phyloP scores from a whole-genome alignment of 2,888 invertebrate genomes.

The Pasiphila rectangulata region DNA sequence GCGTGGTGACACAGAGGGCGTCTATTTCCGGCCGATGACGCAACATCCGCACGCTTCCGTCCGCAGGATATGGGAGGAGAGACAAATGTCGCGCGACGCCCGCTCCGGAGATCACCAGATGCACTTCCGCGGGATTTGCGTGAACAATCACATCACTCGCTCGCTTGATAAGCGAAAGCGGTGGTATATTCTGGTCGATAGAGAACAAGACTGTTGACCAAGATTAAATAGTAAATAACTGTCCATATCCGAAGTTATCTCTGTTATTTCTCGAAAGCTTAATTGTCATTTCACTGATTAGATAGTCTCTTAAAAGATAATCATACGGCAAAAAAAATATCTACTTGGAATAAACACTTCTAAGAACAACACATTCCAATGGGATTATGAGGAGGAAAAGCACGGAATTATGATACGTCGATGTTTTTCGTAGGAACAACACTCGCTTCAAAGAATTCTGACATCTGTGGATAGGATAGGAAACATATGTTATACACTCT shows the following conservation, averaged over 20 bases:
- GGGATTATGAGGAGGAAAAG: conserved; percentile 37
- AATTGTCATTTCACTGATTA: no score
- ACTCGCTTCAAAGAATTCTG: conserved; percentile 38
- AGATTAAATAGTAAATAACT: background rate
- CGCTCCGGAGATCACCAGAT: conserved; percentile 61
- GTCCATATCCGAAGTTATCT: no score
- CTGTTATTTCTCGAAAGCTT: no score
- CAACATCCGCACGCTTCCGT: conserved; percentile 73
- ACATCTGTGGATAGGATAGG: conserved; percentile 34
- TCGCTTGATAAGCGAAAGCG: background rate
- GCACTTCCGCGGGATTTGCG: conserved; percentile 62
- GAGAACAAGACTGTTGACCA: background rate
- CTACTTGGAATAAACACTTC: no score
- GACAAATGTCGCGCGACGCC: conserved; percentile 53
- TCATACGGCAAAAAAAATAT: no score
- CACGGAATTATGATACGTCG: background rate
- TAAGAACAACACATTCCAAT: conserved; percentile 7
- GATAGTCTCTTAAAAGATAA: no score
- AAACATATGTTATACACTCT: conserved; percentile 36
- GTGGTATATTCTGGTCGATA: no score
- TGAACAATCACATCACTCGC: conserved; percentile 6
- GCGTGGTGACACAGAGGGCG: conserved; percentile 74
- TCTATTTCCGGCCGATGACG: conserved; percentile 76
- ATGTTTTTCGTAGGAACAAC: conserved; percentile 46
- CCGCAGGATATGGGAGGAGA: conserved; percentile 69